phyloP scores from a whole-genome alignment of 2,888 invertebrate species.

The Sympetrum striolatum region DNA sequence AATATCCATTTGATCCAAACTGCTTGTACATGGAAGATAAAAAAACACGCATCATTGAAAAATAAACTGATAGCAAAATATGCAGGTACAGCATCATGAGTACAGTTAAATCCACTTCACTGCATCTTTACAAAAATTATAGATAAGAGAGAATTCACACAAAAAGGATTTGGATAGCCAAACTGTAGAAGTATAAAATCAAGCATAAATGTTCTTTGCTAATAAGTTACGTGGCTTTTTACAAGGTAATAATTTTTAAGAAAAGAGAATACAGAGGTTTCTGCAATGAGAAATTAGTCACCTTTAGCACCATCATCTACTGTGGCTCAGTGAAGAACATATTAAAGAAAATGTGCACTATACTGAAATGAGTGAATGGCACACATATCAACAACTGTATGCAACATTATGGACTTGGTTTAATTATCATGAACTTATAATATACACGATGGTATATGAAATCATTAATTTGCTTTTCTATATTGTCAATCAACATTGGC shows the following conservation, averaged over 20 bases:
- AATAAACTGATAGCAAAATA: constrained; percentile 44
- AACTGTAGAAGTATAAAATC: constrained; percentile 20
- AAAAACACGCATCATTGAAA: constrained; percentile 43
- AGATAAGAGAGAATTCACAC: constrained; percentile 33
- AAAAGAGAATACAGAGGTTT: constrained; percentile 12
- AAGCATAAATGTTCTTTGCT: constrained; percentile 22
- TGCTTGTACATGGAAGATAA: constrained; percentile 44
- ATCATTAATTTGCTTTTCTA: constrained; percentile 9
- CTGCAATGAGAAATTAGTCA: constrained; percentile 34
- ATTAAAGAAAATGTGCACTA: constrained; percentile 26
- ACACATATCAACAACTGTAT: constrained; percentile 14
- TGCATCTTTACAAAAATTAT: constrained; percentile 38
- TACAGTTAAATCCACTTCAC: constrained; percentile 44
- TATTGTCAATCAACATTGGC: constrained; percentile 43
- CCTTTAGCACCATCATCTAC: constrained; percentile 36
- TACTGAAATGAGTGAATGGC: constrained; percentile 28
- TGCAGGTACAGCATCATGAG: constrained; percentile 44
- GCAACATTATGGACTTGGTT: constrained; percentile 25
- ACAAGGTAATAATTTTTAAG: not conserved
- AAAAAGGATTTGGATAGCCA: constrained; percentile 30
- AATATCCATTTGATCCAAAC: constrained; percentile 44
- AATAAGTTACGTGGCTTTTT: constrained; percentile 1
- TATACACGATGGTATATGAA: constrained; percentile 28
- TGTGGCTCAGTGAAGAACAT: constrained; percentile 29
- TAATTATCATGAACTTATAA: not conserved